phyloP scores from a whole-genome alignment of 2,113 vertebrate genomes.

The Syngnathoides biaculeatus region DNA sequence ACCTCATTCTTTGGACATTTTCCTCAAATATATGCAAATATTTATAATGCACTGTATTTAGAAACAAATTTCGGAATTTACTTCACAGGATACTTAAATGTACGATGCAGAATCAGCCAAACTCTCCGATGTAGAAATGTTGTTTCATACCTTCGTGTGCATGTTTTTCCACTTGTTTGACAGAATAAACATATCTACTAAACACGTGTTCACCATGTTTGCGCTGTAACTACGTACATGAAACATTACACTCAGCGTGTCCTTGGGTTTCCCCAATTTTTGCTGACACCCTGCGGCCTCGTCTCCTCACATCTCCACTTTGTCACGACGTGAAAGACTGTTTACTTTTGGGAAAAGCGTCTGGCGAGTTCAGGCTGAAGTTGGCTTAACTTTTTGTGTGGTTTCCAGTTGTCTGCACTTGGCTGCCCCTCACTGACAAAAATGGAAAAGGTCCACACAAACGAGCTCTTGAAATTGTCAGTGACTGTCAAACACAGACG shows the following conservation, averaged over 20 bases:
- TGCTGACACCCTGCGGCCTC: neutral
- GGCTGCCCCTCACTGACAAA: constrained; percentile 30
- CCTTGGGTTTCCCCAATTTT: constrained; percentile 1
- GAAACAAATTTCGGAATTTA: neutral
- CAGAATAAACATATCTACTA: neutral
- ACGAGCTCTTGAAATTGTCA: constrained; percentile 46
- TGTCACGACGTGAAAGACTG: constrained; percentile 24
- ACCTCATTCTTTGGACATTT: too few species aligned
- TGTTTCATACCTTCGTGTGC: neutral
- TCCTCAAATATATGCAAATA: neutral
- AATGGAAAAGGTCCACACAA: constrained; percentile 30
- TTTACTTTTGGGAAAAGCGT: constrained; percentile 27
- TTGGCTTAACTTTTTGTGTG: constrained; percentile 18
- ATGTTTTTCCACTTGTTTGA: neutral
- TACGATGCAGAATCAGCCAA: neutral
- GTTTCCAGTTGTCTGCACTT: constrained; percentile 33
- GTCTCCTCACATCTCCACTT: constrained; percentile 11
- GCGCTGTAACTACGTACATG: neutral
- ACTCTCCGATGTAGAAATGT: neutral
- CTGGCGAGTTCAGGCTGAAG: constrained; percentile 4
- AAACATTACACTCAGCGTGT: constrained; percentile 6
- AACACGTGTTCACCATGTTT: constrained; percentile 6
- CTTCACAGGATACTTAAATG: neutral
- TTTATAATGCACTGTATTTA: neutral
- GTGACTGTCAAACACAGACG: constrained; percentile 26